Evolutionary conservation across 2,888 invertebrate species (phyloP).

Genomic region (Eupithecia dodoneata): DNA sequence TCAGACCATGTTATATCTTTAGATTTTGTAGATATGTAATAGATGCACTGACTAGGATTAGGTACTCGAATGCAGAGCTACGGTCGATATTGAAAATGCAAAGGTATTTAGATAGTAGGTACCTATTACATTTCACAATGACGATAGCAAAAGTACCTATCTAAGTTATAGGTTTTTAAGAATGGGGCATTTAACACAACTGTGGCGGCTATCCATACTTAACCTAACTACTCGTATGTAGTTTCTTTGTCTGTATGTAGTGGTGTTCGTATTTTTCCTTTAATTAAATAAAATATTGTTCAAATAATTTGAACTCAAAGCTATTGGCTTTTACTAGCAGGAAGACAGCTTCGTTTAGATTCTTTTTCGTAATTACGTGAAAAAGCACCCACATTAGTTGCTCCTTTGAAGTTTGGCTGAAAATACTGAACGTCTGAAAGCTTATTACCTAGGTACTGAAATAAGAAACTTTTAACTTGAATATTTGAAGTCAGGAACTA

Average conservation of each 20-base stretch:
- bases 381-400: conserved; percentile 25
- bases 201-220: not conserved
- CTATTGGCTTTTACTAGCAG: conserved; percentile 23
- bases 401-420: conserved; percentile 15
- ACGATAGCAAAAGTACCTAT: too few relatives aligned
- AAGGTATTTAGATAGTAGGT: too few relatives aligned
- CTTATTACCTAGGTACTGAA: not conserved
- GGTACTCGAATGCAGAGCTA: too few relatives aligned
- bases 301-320: conserved; percentile 25
- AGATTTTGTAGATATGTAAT: too few relatives aligned
- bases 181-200: not conserved
- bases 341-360: conserved; percentile 26
- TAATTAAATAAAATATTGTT: conserved; percentile 8
- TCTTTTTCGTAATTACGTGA: conserved; percentile 31
- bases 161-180: not conserved
- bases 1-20: too few relatives aligned
- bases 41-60: too few relatives aligned
- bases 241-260: not conserved
- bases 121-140: too few relatives aligned
- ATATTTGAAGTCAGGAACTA: not conserved
- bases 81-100: too few relatives aligned
- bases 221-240: not conserved
- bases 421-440: conserved; percentile 2
- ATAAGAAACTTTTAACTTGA: not conserved
- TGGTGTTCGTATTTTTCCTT: not conserved